Percentiles rank a stretch among this genome's conserved stretches.
These are phyloP conservation scores for Danio albolineatus DNA, from an alignment of 2,797 vertebrate genomes.

Conservation along the genomic window DNA sequence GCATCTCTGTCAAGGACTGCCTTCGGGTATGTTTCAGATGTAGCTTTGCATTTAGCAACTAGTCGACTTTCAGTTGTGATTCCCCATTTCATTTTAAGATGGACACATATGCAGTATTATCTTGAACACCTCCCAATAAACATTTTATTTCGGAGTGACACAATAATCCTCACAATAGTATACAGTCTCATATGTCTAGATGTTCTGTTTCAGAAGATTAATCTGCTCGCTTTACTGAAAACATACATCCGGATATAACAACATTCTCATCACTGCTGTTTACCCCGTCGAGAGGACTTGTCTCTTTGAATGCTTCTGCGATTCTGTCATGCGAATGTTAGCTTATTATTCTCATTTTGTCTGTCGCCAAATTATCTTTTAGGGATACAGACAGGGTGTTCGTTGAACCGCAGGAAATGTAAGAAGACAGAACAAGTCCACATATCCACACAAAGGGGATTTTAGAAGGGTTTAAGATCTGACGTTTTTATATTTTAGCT, in stretches of 20 bases:
- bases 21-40: neutral
- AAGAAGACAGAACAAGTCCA: slow-evolving; percentile 37
- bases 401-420: slow-evolving; percentile 36
- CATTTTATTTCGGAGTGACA: neutral
- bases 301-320: slow-evolving; percentile 43
- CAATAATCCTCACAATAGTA: neutral
- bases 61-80: neutral
- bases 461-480: slow-evolving; percentile 57
- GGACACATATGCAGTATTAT: neutral
- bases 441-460: slow-evolving; percentile 44
- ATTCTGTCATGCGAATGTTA: slow-evolving; percentile 6
- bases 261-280: neutral
- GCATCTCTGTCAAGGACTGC: neutral
- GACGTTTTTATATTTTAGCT: neutral
- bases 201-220: slow-evolving; percentile 13
- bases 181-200: neutral
- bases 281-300: slow-evolving; percentile 5
- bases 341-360: slow-evolving; percentile 22
- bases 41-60: neutral
- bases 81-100: neutral
- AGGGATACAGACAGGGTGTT: slow-evolving; percentile 16
- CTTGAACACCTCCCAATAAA: neutral
- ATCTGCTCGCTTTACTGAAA: neutral
- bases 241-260: slow-evolving; percentile 30
- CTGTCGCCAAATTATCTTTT: slow-evolving; percentile 14